Conservation (phyloP, 2,113 vertebrate genomes). For the Delphinapterus leucas region DNA sequence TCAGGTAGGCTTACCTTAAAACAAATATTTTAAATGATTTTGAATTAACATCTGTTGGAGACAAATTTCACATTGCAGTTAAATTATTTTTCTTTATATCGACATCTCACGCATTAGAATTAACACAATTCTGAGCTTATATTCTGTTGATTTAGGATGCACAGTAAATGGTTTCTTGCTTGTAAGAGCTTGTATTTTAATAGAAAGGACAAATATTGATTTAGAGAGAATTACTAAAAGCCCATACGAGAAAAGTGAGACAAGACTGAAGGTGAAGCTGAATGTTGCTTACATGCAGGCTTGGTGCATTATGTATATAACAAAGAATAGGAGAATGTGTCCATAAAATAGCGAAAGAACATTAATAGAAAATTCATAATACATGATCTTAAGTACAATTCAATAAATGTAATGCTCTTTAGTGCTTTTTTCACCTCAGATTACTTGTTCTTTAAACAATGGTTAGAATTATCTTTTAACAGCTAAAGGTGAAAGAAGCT, state of each 20-base stretch:
- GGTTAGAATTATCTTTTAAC: conserved; percentile 33
- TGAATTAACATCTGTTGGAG: not conserved
- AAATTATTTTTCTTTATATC: conserved; percentile 6
- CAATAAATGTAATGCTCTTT: conserved; percentile 23
- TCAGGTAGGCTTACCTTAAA: not conserved
- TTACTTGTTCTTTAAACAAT: conserved; percentile 59
- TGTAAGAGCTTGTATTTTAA: conserved; percentile 41
- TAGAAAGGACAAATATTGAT: conserved; percentile 67
- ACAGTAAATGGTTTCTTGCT: not conserved
- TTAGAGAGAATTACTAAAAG: conserved; percentile 62
- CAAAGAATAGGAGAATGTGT: conserved; percentile 7
- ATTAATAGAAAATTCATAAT: conserved; percentile 42
- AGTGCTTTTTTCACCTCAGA: conserved; percentile 30
- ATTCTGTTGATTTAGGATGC: conserved; percentile 35
- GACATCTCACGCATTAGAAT: not conserved
- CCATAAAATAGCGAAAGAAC: not conserved
- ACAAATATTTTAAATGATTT: conserved; percentile 26
- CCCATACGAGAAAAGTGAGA: conserved; percentile 34
- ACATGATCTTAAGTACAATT: conserved; percentile 19
- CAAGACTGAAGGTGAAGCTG: not conserved
- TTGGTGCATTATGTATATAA: not conserved
- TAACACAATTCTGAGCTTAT: not conserved
- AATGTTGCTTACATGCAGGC: not conserved
- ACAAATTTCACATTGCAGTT: not conserved
- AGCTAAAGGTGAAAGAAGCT: conserved; percentile 57